Conservation (phyloP, 2,113 vertebrate genomes). For the Grallaria varia region DNA sequence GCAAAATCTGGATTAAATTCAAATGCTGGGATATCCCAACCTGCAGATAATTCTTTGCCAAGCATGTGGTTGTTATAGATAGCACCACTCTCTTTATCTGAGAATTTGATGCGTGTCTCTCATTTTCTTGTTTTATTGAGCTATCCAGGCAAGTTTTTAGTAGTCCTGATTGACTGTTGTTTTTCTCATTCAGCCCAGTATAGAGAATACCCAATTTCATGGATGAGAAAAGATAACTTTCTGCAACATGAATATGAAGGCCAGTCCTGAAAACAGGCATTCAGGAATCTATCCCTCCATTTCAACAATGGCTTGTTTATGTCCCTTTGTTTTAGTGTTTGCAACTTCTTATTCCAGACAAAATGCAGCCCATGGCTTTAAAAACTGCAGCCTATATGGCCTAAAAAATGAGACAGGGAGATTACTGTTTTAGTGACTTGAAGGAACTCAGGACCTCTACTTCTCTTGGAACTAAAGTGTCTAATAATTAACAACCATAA, state of each 20-base stretch:
- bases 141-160: background rate
- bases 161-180: background rate
- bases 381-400: background rate
- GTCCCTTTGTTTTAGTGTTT: background rate
- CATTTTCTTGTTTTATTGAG: background rate
- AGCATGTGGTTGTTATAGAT: background rate
- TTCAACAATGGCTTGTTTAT: background rate
- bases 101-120: background rate
- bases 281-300: background rate
- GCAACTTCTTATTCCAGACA: background rate
- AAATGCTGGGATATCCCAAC: background rate
- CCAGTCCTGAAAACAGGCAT: background rate
- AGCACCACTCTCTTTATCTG: background rate
- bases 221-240: background rate
- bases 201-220: background rate
- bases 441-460: background rate
- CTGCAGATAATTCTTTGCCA: background rate
- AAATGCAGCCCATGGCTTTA: background rate
- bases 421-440: background rate
- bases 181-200: background rate
- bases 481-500: background rate
- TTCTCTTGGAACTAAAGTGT: background rate
- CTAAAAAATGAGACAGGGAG: background rate
- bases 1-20: background rate
- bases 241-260: fast-evolving